These are phyloP conservation scores for Oryzias celebensis DNA, from an alignment of 2,113 vertebrate species.

Conservation along the genomic window DNA sequence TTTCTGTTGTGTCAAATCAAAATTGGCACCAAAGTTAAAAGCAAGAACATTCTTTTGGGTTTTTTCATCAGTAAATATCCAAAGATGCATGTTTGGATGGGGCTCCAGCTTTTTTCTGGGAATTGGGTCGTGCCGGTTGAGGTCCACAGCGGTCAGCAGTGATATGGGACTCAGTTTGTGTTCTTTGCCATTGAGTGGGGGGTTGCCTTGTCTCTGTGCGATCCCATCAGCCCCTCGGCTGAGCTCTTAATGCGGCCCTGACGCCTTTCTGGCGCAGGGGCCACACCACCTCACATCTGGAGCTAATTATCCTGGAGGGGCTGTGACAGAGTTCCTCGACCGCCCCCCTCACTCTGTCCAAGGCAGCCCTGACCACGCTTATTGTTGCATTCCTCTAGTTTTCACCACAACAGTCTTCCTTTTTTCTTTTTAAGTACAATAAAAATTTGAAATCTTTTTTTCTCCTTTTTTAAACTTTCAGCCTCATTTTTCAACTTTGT, in stretches of 20 bases:
- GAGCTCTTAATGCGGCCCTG: slow-evolving; percentile 78
- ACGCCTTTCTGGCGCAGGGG: slow-evolving; percentile 78
- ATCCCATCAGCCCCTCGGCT: slow-evolving; percentile 65
- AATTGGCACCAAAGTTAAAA: no score
- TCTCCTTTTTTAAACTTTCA: no score
- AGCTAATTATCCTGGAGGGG: slow-evolving; percentile 74
- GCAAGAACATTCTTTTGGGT: no score
- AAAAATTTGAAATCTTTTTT: no score
- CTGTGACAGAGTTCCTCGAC: slow-evolving; percentile 62
- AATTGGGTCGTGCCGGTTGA: slow-evolving; percentile 5
- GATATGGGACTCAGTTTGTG: slow-evolving; percentile 35
- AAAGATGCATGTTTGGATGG: no score
- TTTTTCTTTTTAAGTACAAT: slow-evolving; percentile 2
- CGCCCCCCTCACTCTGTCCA: slow-evolving; percentile 42
- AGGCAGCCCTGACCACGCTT: slow-evolving; percentile 44
- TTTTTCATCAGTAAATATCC: no score
- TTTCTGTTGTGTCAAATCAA: no score
- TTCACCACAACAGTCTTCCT: slow-evolving; percentile 17
- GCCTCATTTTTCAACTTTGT: no score
- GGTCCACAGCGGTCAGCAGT: slow-evolving; percentile 45
- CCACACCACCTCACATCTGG: slow-evolving; percentile 77
- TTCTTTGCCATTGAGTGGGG: slow-evolving; percentile 29
- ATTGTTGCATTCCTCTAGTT: slow-evolving; percentile 59
- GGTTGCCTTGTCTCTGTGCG: slow-evolving; percentile 45
- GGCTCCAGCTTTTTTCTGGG: no score